A percentile compares a stretch with the other conserved stretches of the same genome.
Evolutionary conservation across 2,113 vertebrate species (phyloP).

Genomic region (Megaceryle maxima): DNA sequence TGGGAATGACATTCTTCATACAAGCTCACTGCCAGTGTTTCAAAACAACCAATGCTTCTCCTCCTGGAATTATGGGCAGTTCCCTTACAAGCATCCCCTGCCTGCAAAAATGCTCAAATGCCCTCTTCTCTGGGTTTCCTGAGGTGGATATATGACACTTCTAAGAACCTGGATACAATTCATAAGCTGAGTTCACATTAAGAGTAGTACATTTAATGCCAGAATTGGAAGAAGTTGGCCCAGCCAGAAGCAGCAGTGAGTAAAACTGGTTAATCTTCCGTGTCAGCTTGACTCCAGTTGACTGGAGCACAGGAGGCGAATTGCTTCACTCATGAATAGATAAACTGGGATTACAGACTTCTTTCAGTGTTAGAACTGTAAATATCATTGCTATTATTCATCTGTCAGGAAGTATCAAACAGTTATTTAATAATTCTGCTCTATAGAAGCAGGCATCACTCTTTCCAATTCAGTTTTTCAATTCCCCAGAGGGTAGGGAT

Average conservation of each 20-base stretch:
- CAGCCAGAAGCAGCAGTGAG: neutral
- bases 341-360: neutral
- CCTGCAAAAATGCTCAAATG: neutral
- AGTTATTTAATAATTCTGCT: neutral
- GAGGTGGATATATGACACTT: neutral
- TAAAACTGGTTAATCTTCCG: neutral
- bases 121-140: neutral
- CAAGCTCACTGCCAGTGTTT: neutral
- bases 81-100: neutral
- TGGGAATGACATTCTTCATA: neutral
- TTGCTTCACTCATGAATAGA: neutral
- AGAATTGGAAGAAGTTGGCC: neutral
- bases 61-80: neutral
- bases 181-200: neutral
- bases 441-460: neutral
- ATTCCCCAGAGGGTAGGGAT: neutral
- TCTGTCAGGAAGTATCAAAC: neutral
- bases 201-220: neutral
- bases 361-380: conserved; percentile 17
- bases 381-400: neutral
- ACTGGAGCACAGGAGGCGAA: neutral
- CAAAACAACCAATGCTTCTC: neutral
- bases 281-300: neutral
- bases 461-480: neutral
- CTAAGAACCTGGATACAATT: neutral